These are phyloP conservation scores for Vannuccia rotundouncinata DNA, from an alignment of 2,888 invertebrate genomes.

Conservation along the genomic window DNA sequence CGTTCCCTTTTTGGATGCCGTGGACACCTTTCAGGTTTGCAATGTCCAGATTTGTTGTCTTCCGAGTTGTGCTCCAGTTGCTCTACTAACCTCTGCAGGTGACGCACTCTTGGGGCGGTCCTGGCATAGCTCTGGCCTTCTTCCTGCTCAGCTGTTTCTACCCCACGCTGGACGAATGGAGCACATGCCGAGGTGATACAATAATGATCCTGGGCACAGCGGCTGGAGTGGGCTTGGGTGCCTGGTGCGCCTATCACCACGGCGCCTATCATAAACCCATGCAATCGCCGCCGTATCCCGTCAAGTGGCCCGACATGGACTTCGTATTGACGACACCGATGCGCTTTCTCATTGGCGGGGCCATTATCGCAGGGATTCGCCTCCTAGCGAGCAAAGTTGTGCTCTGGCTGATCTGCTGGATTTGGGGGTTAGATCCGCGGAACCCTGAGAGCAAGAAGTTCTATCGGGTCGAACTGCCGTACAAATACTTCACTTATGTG, in stretches of 20 bases:
- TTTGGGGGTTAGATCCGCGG: conserved; percentile 66
- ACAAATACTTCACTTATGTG: conserved; percentile 74
- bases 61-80: background rate
- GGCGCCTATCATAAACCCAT: conserved; percentile 61
- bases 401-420: conserved; percentile 66
- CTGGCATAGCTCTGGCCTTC: conserved; percentile 63
- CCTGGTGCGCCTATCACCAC: conserved; percentile 75
- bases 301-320: conserved; percentile 71
- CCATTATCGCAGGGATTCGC: conserved; percentile 67
- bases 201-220: conserved; percentile 76
- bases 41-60: background rate
- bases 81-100: conserved; percentile 58
- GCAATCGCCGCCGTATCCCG: conserved; percentile 65
- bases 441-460: conserved; percentile 57
- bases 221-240: conserved; percentile 70
- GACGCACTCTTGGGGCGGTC: conserved; percentile 64
- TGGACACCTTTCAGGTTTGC: conserved; percentile 64
- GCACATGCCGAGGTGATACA: conserved; percentile 82
- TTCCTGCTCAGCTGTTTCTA: conserved; percentile 69
- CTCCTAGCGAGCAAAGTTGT: conserved; percentile 64
- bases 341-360: conserved; percentile 70
- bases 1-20: conserved; percentile 68
- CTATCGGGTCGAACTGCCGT: conserved; percentile 67
- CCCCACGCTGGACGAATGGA: conserved; percentile 77
- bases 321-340: conserved; percentile 43